Conservation (phyloP, 2,797 vertebrate genomes). For the Takifugu ocellatus region DNA sequence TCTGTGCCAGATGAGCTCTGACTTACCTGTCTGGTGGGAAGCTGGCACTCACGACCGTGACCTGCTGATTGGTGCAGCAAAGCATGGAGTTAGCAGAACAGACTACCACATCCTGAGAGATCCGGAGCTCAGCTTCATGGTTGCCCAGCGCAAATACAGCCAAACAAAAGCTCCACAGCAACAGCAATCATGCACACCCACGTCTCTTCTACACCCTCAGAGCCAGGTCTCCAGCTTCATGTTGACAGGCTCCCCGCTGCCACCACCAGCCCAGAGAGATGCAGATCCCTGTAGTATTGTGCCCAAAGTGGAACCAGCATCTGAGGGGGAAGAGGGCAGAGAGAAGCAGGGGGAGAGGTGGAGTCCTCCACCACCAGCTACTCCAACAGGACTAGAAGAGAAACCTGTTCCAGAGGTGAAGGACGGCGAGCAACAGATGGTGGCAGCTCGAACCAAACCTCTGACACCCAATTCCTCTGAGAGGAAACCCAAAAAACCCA, state of each 20-base stretch:
- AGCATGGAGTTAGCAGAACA: slow-evolving; percentile 96
- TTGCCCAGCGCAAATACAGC: slow-evolving; percentile 91
- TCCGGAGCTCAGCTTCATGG: slow-evolving; percentile 94
- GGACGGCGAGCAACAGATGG: slow-evolving; percentile 87
- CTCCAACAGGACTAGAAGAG: slow-evolving; percentile 69
- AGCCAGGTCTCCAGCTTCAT: slow-evolving; percentile 58
- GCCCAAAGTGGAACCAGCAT: slow-evolving; percentile 80
- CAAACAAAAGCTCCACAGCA: slow-evolving; percentile 86
- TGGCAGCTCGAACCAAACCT: slow-evolving; percentile 93
- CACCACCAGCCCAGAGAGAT: slow-evolving; percentile 58
- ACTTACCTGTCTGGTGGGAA: slow-evolving; percentile 97
- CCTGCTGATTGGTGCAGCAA: slow-evolving; percentile 92
- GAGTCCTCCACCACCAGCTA: slow-evolving; percentile 70
- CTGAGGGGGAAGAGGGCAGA: slow-evolving; percentile 75
- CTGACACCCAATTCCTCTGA: slow-evolving; percentile 90
- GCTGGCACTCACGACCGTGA: slow-evolving; percentile 93
- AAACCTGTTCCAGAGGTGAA: slow-evolving; percentile 71
- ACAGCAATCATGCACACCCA: slow-evolving; percentile 59
- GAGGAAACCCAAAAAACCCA: slow-evolving; percentile 88
- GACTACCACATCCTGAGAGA: slow-evolving; percentile 98
- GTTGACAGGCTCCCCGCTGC: slow-evolving; percentile 54
- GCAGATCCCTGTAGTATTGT: slow-evolving; percentile 73
- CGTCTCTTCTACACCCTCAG: slow-evolving; percentile 72
- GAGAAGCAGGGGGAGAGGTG: slow-evolving; percentile 73
- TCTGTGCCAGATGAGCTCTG: slow-evolving; percentile 91